These are phyloP conservation scores for Euleptes europaea DNA, from an alignment of 2,113 vertebrate genomes.

Conservation along the genomic window DNA sequence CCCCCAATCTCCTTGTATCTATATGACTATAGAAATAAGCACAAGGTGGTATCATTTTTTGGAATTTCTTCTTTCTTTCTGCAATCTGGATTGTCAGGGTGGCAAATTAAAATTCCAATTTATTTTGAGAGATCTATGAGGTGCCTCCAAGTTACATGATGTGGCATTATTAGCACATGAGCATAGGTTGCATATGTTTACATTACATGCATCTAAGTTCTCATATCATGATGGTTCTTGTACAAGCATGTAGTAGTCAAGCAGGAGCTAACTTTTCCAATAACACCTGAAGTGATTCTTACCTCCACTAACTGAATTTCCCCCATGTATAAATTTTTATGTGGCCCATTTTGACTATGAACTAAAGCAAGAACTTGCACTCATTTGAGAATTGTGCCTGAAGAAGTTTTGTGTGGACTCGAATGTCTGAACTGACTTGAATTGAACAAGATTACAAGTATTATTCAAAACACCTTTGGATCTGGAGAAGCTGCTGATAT, in stretches of 20 bases:
- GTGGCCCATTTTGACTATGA: not conserved
- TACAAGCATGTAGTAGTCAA: not conserved
- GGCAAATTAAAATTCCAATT: not conserved
- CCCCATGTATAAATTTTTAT: not conserved
- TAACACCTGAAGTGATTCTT: not conserved
- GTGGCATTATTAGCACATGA: not conserved
- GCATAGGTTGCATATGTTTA: too few relatives aligned
- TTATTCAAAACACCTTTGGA: not conserved
- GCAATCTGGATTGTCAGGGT: not conserved
- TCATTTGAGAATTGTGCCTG: not conserved
- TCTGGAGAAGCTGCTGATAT: not conserved
- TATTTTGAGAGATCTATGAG: not conserved
- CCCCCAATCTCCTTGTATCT: not conserved
- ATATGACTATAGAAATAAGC: not conserved
- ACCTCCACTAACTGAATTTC: not conserved
- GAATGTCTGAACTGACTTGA: too few relatives aligned
- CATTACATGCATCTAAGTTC: not conserved
- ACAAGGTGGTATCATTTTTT: not conserved
- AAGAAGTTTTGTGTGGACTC: not conserved
- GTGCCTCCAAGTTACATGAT: not conserved
- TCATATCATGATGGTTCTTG: too few relatives aligned
- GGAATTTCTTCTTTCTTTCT: not conserved
- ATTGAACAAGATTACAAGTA: not conserved
- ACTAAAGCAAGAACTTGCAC: not conserved
- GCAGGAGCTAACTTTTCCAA: not conserved